These are phyloP conservation scores for Thaumetopoea pityocampa DNA, from an alignment of 1,140 invertebrate genomes.

Conservation along the genomic window DNA sequence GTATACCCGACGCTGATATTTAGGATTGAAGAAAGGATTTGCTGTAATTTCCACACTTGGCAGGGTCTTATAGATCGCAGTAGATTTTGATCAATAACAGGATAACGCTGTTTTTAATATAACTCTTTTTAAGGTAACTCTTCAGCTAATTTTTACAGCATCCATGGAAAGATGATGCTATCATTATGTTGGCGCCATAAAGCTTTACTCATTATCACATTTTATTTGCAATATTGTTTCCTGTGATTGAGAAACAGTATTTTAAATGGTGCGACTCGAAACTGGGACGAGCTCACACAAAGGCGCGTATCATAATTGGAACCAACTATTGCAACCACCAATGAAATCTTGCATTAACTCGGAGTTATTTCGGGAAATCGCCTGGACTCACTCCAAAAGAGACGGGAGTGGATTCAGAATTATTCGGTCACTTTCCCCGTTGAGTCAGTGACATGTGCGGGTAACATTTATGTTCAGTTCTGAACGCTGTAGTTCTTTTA, in stretches of 20 bases:
- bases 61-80: too few relatives aligned
- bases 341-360: conserved; percentile 49
- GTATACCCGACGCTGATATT: too few relatives aligned
- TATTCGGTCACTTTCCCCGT: conserved; percentile 58
- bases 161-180: too few relatives aligned
- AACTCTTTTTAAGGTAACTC: not conserved
- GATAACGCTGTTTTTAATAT: too few relatives aligned
- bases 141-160: too few relatives aligned
- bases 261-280: conserved; percentile 2
- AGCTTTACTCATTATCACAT: not conserved
- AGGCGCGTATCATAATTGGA: conserved; percentile 19
- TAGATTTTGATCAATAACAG: too few relatives aligned
- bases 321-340: conserved; percentile 35
- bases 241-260: conserved; percentile 5
- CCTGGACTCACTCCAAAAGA: conserved; percentile 66
- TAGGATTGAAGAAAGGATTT: too few relatives aligned
- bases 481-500: conserved; percentile 4
- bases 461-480: conserved; percentile 23
- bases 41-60: too few relatives aligned
- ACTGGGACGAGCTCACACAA: conserved; percentile 12
- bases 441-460: conserved; percentile 57
- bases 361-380: conserved; percentile 65
- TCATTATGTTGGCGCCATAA: too few relatives aligned
- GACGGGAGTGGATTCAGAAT: conserved; percentile 37
- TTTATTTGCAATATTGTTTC: not conserved